Evolutionary conservation across 2,113 vertebrate species (phyloP).

Genomic region (Mus spicilegus): DNA sequence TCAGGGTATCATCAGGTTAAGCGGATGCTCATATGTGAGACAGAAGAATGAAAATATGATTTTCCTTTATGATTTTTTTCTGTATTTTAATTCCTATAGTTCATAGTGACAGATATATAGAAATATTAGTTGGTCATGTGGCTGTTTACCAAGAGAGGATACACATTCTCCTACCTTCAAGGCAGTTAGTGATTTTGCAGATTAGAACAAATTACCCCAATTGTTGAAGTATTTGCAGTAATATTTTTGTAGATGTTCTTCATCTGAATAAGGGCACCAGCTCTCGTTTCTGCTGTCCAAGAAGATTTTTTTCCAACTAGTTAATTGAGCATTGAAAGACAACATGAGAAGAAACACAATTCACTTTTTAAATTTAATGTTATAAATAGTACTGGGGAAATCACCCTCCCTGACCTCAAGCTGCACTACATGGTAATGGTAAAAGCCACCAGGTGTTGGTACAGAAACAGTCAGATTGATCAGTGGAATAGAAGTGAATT

Average conservation of each 20-base stretch:
- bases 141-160: background rate
- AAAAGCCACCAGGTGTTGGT: no score
- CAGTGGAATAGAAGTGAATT: no score
- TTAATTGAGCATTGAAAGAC: background rate
- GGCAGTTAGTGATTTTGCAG: no score
- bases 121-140: no score
- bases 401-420: no score
- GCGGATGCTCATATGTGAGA: background rate
- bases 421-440: no score
- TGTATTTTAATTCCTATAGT: background rate
- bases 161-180: background rate
- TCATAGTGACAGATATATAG: background rate
- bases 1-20: no score
- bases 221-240: background rate
- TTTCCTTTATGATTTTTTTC: background rate
- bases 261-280: background rate
- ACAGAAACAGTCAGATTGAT: no score
- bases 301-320: background rate
- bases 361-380: background rate
- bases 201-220: background rate
- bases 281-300: background rate
- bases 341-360: background rate
- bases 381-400: background rate
- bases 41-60: background rate
- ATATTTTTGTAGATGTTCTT: background rate